Conservation (phyloP, 2,888 invertebrate genomes). For the Watsonalla binaria region DNA sequence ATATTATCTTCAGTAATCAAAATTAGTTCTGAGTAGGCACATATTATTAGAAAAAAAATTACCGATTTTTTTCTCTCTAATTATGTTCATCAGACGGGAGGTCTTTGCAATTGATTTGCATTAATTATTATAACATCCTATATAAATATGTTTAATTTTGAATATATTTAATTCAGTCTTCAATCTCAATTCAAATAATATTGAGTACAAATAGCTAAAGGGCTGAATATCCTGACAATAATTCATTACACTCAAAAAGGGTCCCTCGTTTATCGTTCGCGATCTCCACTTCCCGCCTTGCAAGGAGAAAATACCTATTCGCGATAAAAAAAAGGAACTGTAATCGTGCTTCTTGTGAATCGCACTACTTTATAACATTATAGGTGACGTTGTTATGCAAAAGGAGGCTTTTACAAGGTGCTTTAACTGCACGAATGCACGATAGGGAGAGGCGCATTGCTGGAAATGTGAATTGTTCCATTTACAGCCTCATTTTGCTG, state of each 20-base stretch:
- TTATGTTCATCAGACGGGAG: too few relatives aligned
- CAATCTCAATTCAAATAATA: too few relatives aligned
- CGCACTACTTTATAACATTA: constrained; percentile 2
- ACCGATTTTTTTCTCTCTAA: too few relatives aligned
- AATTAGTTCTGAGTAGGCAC: too few relatives aligned
- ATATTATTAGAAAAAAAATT: too few relatives aligned
- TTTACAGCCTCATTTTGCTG: too few relatives aligned
- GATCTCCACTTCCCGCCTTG: background rate
- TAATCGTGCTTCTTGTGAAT: constrained; percentile 6
- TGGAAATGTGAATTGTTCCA: background rate
- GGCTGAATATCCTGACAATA: background rate
- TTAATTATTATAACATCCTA: too few relatives aligned
- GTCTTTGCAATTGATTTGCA: too few relatives aligned
- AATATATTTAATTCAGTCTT: too few relatives aligned
- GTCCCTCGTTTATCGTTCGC: background rate
- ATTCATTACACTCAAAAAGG: background rate
- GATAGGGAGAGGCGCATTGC: background rate
- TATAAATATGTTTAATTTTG: too few relatives aligned
- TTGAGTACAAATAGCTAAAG: too few relatives aligned
- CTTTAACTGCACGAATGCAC: background rate
- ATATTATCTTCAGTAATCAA: too few relatives aligned
- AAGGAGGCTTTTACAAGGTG: constrained; percentile 3
- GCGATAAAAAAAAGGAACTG: constrained; percentile 1
- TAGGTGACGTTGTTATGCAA: constrained; percentile 11
- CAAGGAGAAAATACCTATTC: background rate